A percentile compares a stretch with the other conserved stretches of the same genome.
Evolutionary conservation across 2,113 vertebrate genomes (phyloP).

Genomic region (Erythrolamprus reginae): DNA sequence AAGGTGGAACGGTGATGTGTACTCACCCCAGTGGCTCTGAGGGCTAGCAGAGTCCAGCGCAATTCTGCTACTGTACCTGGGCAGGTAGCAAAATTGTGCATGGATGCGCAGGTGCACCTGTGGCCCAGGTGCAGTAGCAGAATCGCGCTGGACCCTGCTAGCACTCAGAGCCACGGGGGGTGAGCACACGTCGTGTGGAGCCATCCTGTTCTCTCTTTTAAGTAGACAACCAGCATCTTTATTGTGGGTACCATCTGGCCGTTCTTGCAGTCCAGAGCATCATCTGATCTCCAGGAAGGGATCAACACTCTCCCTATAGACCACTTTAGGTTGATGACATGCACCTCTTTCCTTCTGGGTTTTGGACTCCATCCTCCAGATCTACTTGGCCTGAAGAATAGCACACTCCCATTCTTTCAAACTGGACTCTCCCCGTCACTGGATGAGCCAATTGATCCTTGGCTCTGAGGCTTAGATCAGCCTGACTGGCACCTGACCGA

Average conservation of each 20-base stretch:
- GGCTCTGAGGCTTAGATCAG: not conserved
- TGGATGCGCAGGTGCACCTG: too few species aligned
- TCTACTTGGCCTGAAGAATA: not conserved
- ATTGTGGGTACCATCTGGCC: not conserved
- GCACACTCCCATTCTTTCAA: not conserved
- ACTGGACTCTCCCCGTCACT: not conserved
- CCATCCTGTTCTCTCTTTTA: not conserved
- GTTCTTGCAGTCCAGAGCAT: not conserved
- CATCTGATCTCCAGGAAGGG: not conserved
- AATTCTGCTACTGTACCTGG: too few species aligned
- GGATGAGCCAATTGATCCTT: not conserved
- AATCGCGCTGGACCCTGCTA: too few species aligned
- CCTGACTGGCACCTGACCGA: not conserved
- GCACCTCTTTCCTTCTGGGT: not conserved
- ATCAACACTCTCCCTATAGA: not conserved
- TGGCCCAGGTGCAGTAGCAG: too few species aligned
- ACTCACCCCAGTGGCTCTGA: too few species aligned
- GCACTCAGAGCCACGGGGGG: too few species aligned
- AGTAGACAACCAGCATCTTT: not conserved
- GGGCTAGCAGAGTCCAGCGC: too few species aligned
- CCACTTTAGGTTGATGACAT: not conserved
- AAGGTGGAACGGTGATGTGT: too few species aligned
- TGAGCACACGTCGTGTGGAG: too few species aligned
- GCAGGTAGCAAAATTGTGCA: too few species aligned
- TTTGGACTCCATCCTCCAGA: not conserved